Evolutionary conservation across 2,797 vertebrate genomes (phyloP).

Genomic region (Sebastes aleutianus): DNA sequence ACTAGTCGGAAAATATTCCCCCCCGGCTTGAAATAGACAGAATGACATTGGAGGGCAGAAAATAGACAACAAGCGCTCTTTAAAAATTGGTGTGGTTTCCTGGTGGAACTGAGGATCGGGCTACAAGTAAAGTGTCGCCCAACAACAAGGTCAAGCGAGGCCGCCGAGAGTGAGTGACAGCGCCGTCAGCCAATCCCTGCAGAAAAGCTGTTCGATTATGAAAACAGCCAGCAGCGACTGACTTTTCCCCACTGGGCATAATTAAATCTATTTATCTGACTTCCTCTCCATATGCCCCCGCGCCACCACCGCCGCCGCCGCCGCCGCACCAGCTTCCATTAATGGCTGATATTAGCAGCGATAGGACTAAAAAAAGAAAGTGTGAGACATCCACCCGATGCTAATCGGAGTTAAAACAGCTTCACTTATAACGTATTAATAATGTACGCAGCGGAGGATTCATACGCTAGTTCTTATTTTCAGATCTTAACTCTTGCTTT

Average conservation of each 20-base stretch:
- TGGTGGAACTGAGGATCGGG: conserved; percentile 46
- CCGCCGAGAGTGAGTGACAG: conserved; percentile 29
- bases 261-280: conserved; percentile 71
- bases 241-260: conserved; percentile 51
- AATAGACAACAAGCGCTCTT: conserved; percentile 61
- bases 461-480: conserved; percentile 35
- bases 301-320: not conserved
- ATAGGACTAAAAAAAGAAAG: not conserved
- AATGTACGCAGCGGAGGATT: conserved; percentile 53
- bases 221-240: conserved; percentile 29
- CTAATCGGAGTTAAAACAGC: conserved; percentile 60
- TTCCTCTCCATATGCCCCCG: conserved; percentile 46
- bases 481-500: conserved; percentile 23
- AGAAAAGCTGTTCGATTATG: conserved; percentile 15
- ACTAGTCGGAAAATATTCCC: conserved; percentile 56
- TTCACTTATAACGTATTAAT: conserved; percentile 69
- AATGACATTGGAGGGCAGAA: conserved; percentile 31
- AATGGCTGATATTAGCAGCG: conserved; percentile 32
- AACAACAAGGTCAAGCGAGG: conserved; percentile 44
- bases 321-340: conserved; percentile 47
- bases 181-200: conserved; percentile 12
- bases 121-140: conserved; percentile 18
- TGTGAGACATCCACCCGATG: conserved; percentile 15
- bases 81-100: conserved; percentile 48
- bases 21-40: conserved; percentile 47